Conservation (phyloP, 2,797 vertebrate genomes). For the Pangasius larnaudii region DNA sequence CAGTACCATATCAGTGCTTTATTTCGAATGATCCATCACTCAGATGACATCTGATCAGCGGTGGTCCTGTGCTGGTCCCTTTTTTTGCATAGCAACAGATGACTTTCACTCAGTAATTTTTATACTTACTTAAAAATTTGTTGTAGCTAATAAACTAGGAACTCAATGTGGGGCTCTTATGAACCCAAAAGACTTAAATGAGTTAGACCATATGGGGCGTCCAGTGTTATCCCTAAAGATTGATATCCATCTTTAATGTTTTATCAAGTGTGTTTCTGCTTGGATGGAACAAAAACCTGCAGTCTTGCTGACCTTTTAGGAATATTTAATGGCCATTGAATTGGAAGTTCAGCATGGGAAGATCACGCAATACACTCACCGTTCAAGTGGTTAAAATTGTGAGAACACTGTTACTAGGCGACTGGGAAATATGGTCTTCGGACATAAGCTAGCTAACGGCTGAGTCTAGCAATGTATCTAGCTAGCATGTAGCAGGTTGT, state of each 20-base stretch:
- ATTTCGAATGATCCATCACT: background rate
- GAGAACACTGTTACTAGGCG: background rate
- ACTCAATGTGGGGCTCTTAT: background rate
- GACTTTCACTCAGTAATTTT: background rate
- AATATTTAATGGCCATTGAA: background rate
- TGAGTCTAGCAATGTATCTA: background rate
- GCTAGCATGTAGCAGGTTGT: background rate
- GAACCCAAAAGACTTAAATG: background rate
- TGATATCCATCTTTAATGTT: conserved; percentile 2
- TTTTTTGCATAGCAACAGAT: background rate
- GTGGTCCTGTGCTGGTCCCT: background rate
- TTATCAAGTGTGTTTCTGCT: background rate
- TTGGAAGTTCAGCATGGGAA: background rate
- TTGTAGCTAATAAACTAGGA: background rate
- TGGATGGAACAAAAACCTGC: background rate
- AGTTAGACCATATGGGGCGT: background rate
- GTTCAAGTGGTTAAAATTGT: background rate
- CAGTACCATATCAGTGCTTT: background rate
- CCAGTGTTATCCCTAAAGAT: background rate
- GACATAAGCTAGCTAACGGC: background rate
- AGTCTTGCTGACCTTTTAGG: background rate
- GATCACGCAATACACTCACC: background rate
- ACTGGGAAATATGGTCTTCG: background rate
- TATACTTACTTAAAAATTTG: background rate
- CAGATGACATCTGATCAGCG: background rate